Percentiles rank a stretch among this genome's conserved stretches.
Evolutionary conservation across 2,888 invertebrate species (phyloP).

Genomic region (Apamea monoglypha): DNA sequence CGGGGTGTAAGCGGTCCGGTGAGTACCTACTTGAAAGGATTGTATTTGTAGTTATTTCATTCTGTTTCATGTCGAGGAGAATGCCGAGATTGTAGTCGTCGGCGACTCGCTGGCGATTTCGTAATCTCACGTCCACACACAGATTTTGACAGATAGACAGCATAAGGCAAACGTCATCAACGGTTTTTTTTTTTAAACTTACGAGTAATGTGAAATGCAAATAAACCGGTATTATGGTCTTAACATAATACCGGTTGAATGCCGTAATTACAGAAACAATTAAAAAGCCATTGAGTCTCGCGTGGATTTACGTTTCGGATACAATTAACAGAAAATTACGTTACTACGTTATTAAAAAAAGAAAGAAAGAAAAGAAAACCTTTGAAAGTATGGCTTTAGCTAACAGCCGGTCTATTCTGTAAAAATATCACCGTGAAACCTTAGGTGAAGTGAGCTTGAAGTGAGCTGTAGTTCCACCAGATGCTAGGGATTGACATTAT

Average conservation of each 20-base stretch:
- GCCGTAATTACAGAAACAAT: too few species aligned
- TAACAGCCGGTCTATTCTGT: too few species aligned
- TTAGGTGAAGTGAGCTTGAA: too few species aligned
- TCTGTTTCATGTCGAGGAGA: neutral
- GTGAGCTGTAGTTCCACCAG: too few species aligned
- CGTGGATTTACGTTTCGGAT: too few species aligned
- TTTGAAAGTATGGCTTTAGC: neutral
- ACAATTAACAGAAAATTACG: too few species aligned
- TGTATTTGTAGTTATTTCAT: neutral
- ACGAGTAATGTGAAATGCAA: neutral
- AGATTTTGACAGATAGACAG: neutral
- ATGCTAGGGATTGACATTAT: too few species aligned
- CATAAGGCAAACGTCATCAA: too few species aligned
- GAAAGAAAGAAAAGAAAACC: neutral
- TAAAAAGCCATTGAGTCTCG: too few species aligned
- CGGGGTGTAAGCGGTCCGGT: constrained; percentile 60
- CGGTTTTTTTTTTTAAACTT: neutral
- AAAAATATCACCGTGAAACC: too few species aligned
- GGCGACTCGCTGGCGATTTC: neutral
- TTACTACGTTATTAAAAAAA: too few species aligned
- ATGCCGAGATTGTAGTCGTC: neutral
- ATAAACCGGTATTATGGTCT: too few species aligned
- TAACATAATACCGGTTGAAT: neutral
- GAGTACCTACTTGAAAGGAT: constrained; percentile 72
- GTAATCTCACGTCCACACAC: neutral